Conservation (phyloP, 1,140 invertebrate species). For the Glomeris maerens region DNA sequence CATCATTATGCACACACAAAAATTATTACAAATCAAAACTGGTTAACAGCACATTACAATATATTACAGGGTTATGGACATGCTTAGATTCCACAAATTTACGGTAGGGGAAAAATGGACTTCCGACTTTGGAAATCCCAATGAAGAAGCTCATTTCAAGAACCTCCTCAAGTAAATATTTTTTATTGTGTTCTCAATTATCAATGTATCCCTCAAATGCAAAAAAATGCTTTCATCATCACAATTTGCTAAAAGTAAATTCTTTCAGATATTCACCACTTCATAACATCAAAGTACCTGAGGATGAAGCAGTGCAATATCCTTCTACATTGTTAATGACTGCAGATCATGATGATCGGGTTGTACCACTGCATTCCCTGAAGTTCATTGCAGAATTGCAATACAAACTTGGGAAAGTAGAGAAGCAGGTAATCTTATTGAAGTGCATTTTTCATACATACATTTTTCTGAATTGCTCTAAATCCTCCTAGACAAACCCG, state of each 20-base stretch:
- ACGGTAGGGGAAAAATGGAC: conserved; percentile 95
- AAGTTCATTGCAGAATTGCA: conserved; percentile 91
- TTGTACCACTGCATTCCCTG: conserved; percentile 86
- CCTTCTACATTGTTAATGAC: conserved; percentile 81
- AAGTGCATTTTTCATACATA: conserved; percentile 3
- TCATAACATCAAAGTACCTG: conserved; percentile 70
- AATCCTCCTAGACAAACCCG: conserved; percentile 57
- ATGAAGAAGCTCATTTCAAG: conserved; percentile 73
- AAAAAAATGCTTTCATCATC: no score
- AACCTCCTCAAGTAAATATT: conserved; percentile 58
- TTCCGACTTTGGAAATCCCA: conserved; percentile 87
- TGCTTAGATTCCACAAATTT: conserved; percentile 95
- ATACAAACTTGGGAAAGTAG: conserved; percentile 44
- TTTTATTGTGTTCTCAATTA: conserved; percentile 1
- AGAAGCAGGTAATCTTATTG: conserved; percentile 36
- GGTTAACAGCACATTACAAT: conserved; percentile 14
- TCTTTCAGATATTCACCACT: conserved; percentile 62
- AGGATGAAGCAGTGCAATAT: conserved; percentile 47
- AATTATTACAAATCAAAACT: no score
- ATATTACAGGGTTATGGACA: conserved; percentile 75
- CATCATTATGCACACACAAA: neutral
- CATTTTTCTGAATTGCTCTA: conserved; percentile 14
- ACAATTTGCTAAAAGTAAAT: no score
- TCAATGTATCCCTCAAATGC: no score
- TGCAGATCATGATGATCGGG: conserved; percentile 95